phyloP scores from a whole-genome alignment of 2,797 vertebrate genomes.

The Malacoraja senta region DNA sequence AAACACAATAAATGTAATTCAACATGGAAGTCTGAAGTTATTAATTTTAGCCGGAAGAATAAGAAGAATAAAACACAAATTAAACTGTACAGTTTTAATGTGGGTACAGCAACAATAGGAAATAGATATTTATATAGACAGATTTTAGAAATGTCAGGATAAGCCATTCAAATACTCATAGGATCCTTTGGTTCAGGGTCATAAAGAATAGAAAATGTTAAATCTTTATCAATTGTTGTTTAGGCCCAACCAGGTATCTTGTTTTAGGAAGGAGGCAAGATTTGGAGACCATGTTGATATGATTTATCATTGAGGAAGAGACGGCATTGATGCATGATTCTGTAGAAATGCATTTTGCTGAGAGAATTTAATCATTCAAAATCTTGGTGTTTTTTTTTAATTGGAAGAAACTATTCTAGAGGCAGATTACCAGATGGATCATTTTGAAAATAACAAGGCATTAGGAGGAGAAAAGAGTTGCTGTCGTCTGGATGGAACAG shows the following conservation, averaged over 20 bases:
- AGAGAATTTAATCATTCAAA: not conserved
- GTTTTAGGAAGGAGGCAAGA: not conserved
- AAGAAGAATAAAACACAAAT: not conserved
- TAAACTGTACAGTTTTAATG: not conserved
- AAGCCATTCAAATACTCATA: not conserved
- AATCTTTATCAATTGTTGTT: not conserved
- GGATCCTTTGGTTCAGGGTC: not conserved
- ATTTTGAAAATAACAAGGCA: not conserved
- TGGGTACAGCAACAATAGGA: not conserved
- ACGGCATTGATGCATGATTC: not conserved
- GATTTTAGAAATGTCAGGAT: not conserved
- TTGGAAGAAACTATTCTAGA: not conserved
- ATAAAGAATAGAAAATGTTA: not conserved
- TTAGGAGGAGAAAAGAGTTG: no score
- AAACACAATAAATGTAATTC: not conserved
- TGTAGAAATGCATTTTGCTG: not conserved
- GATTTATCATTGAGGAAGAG: not conserved
- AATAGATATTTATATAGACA: not conserved
- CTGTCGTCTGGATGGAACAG: no score
- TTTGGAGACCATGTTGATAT: not conserved
- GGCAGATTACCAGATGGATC: not conserved
- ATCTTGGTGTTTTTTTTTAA: not conserved
- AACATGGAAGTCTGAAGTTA: not conserved
- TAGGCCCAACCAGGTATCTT: not conserved
- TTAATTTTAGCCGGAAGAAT: not conserved